These are phyloP conservation scores for Coturnix japonica DNA, from an alignment of 2,113 vertebrate species.

Conservation along the genomic window DNA sequence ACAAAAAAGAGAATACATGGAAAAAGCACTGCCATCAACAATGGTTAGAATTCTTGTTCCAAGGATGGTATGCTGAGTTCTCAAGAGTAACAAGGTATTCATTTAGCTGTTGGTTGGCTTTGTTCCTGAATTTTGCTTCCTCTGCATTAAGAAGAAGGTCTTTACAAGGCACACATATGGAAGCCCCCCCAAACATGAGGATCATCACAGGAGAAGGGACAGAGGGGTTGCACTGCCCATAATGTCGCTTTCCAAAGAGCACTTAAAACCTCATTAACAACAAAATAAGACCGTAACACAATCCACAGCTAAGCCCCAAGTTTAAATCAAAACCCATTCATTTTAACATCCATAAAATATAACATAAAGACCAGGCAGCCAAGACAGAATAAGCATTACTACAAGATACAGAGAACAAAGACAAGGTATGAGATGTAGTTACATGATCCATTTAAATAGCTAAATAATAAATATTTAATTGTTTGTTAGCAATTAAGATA, in stretches of 20 bases:
- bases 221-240: neutral
- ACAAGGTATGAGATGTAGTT: neutral
- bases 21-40: conserved; percentile 23
- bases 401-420: neutral
- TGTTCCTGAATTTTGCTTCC: neutral
- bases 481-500: neutral
- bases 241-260: neutral
- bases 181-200: neutral
- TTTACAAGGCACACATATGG: rapidly evolving
- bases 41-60: neutral
- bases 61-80: neutral
- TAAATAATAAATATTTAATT: neutral
- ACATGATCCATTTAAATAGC: neutral
- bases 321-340: neutral
- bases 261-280: neutral
- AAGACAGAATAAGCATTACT: neutral
- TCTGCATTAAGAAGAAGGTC: neutral
- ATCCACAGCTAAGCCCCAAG: neutral
- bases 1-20: conserved; percentile 31
- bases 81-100: neutral
- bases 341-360: neutral
- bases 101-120: neutral
- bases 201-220: neutral
- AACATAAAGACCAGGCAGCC: neutral
- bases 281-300: neutral